Evolutionary conservation across 23 tunicate species (phyloP), one percentile per base, ranked within the genome.

Genomic region (Oikopleura vanhoeffeni): DNA sequence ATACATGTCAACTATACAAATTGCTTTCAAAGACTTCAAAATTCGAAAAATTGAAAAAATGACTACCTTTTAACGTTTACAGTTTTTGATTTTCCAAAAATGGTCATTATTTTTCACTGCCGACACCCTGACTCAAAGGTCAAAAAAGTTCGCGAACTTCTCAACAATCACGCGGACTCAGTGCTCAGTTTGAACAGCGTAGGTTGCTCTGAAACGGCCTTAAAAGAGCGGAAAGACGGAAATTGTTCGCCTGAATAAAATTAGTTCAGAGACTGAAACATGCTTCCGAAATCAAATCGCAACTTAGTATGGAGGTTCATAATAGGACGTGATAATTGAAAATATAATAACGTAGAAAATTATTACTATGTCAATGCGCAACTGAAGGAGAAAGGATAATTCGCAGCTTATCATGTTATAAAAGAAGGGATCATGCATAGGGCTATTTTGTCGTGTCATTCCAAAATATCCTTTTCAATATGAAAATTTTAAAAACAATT

Each of bases 191-290:
- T 95, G 85, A 91, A 95, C 60, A 90, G 88, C 67, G 83, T 87
- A 41, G 85, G 87, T 3, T 88, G 89, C 41, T 85, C 90, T 0
- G 85, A 71, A 71, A 13, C 88, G 87, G 96, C 99, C 0, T 88
- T 95, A 91, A 90, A 95, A 41, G 99, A 95, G 71, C 89, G 99
- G 28, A 87, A 90, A n/a, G n/a, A n/a, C n/a, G n/a, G n/a, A n/a
- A n/a, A n/a, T n/a, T n/a, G n/a, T n/a, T n/a, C n/a, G n/a, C n/a
- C n/a, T n/a, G n/a, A n/a, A n/a, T n/a, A n/a, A n/a, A n/a, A n/a
- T n/a, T n/a, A n/a, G n/a, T n/a, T n/a, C n/a, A n/a, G n/a, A 24
- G 24, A 49, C 64, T 49, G 24, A 49, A 49, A 24, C 64, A 49
- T 49, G 64, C 64, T 13, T 49, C 64, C 64, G 64, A 49, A 49